Conservation (phyloP, 2,113 vertebrate species). For the Phyllostomus hastatus region DNA sequence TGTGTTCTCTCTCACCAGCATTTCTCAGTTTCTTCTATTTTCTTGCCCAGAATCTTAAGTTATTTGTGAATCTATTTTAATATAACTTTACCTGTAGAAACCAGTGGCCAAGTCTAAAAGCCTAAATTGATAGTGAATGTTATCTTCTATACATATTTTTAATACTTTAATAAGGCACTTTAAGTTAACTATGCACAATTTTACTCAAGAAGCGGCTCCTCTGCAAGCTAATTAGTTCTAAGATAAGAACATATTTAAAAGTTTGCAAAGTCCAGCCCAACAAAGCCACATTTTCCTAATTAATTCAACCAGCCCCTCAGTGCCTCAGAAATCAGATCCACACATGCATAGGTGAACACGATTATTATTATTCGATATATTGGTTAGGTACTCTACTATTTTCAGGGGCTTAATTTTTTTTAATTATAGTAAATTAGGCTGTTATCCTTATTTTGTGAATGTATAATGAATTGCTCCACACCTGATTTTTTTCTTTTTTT, state of each 20-base stretch:
- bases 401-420: neutral
- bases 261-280: neutral
- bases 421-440: neutral
- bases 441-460: neutral
- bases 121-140: neutral
- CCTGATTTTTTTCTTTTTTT: neutral
- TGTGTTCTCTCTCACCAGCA: neutral
- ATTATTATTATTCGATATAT: neutral
- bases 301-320: neutral
- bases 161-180: neutral
- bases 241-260: neutral
- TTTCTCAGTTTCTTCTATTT: neutral
- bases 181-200: neutral
- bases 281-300: neutral
- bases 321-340: neutral
- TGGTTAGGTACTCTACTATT: neutral
- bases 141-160: neutral
- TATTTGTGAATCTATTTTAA: neutral
- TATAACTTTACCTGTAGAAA: conserved; percentile 15
- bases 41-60: neutral
- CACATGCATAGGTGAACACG: neutral
- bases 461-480: neutral
- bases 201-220: neutral
- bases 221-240: neutral
- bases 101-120: neutral